Conservation (phyloP, 2,113 vertebrate genomes). For the Spizaetus ornatus region DNA sequence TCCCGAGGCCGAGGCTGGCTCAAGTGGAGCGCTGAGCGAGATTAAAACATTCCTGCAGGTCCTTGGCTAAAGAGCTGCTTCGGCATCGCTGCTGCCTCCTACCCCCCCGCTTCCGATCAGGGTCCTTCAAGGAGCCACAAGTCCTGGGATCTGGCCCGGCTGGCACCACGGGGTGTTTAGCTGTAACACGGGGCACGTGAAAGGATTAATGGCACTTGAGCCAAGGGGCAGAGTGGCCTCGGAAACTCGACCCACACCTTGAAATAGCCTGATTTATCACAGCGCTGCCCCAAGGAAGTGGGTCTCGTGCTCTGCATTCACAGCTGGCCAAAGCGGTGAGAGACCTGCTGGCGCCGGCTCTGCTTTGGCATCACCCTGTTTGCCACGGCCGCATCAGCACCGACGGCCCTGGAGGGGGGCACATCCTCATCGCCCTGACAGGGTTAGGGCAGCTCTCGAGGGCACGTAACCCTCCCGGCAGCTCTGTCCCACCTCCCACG, state of each 20-base stretch:
- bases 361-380: background rate
- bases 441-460: background rate
- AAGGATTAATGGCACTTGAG: background rate
- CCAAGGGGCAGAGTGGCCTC: fast-evolving
- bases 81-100: background rate
- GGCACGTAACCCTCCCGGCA: background rate
- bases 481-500: background rate
- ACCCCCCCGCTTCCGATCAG: background rate
- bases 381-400: background rate
- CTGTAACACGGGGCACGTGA: background rate
- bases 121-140: background rate
- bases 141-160: background rate
- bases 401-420: fast-evolving
- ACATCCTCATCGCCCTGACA: fast-evolving
- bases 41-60: slow-evolving; percentile 33
- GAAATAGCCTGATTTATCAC: background rate
- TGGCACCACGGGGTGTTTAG: background rate
- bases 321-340: background rate
- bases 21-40: background rate
- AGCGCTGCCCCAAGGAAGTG: background rate
- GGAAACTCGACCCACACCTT: background rate
- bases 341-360: fast-evolving
- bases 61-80: slow-evolving; percentile 44
- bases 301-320: background rate
- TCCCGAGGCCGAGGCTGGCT: fast-evolving